These are phyloP conservation scores for Ecliptopera silaceata DNA, from an alignment of 2,888 invertebrate species.

Conservation along the genomic window DNA sequence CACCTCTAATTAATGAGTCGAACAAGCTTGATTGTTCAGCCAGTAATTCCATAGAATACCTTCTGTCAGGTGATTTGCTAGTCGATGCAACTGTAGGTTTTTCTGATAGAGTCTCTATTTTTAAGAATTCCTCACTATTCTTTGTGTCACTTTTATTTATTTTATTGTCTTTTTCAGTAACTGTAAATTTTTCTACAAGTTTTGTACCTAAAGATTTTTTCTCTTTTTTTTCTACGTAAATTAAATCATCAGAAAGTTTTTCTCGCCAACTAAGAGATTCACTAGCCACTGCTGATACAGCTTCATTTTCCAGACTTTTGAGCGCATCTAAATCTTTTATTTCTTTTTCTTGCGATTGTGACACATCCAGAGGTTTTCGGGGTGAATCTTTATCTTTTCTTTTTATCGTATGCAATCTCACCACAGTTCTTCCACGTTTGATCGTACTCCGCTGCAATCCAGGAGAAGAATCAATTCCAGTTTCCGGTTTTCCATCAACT, in stretches of 20 bases:
- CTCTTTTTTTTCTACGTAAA: conserved; percentile 75
- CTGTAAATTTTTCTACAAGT: conserved; percentile 89
- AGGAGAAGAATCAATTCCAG: conserved; percentile 71
- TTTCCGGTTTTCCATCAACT: conserved; percentile 72
- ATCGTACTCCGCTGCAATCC: conserved; percentile 82
- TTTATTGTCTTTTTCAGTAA: conserved; percentile 64
- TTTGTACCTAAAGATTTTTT: conserved; percentile 88
- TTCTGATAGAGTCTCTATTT: conserved; percentile 36
- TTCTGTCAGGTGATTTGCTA: conserved; percentile 66
- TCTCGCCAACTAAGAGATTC: conserved; percentile 81
- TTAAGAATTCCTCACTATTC: conserved; percentile 22
- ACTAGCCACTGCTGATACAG: conserved; percentile 25
- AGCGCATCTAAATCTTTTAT: conserved; percentile 23
- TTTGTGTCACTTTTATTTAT: conserved; percentile 25
- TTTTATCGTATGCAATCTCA: conserved; percentile 87
- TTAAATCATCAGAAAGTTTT: conserved; percentile 84
- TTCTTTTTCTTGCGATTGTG: conserved; percentile 38
- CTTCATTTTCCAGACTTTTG: conserved; percentile 18
- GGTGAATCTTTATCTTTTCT: conserved; percentile 77
- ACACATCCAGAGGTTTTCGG: conserved; percentile 55
- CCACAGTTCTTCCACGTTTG: conserved; percentile 88
- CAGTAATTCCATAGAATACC: conserved; percentile 82
- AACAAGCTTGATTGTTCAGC: conserved; percentile 81
- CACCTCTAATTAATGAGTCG: conserved; percentile 78
- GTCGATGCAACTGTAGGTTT: conserved; percentile 26